Base-by-base conservation (phyloP, 2,888 invertebrate genomes). In the Fragum sueziense region DNA sequence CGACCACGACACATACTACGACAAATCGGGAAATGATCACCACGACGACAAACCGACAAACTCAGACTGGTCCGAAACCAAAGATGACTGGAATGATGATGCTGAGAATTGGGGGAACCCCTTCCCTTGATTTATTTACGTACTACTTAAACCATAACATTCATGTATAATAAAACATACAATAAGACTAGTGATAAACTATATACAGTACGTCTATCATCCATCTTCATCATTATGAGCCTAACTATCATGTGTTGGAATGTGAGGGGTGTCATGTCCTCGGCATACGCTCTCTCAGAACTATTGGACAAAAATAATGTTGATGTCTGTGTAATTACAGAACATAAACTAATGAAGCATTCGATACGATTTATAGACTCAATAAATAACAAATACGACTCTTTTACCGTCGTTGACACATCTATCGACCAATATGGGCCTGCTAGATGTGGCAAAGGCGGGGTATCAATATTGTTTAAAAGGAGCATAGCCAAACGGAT, bases 221-320 rank as follows among this genome's bases (percentile, higher is more conserved):
- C 14, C n/a, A 25, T 3, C 25, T 20, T 57, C 9, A 37, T 22
- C 7, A 34, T 65, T n/a, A 33, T n/a, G n/a, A n/a, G n/a, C n/a
- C 62, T 62, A 2, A 54, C 31, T 29, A 57, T 70, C 17, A 22
- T 70, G 22, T 54, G 54, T 22, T 70, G 70, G 70, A 70, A 70
- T 37, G 70, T 70, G 9, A 17, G 70, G 25, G 70, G 70, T 14
- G 59, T 70, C 2, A 70, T 70, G 70, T 70, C 70, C 29, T 59
- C 70, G 27, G 70, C 70, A 25, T 54, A 34, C 20, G 7, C 14
- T 22, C 59, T 57, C 3, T 57, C 57, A 34, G 25, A 70, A 20
- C n/a, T 70, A 14, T n/a, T 70, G 22, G 70, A 70, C 11, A 14
- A 54, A 11, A n/a, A 70, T 57, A 34, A 70, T 33, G 33, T 70